Evolutionary conservation across 92 coral and sea anemone genomes (phyloP).

Genomic region (Palythoa heliodiscus): DNA sequence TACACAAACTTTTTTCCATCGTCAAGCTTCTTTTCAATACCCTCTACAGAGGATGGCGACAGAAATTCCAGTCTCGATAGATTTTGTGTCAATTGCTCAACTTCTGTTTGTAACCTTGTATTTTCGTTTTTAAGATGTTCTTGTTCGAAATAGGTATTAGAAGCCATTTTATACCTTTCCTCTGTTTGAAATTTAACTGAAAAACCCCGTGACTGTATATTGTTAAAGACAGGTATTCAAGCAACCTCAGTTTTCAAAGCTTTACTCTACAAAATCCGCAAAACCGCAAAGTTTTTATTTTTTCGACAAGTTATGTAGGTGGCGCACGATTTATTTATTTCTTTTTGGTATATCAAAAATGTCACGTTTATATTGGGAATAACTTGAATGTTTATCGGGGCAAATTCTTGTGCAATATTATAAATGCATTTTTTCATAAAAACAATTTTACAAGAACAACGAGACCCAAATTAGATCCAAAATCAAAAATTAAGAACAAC

Average conservation of each 20-base stretch:
- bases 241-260: not conserved
- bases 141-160: not conserved
- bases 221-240: not conserved
- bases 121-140: conserved; percentile 15
- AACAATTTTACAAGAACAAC: too few relatives aligned
- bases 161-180: not conserved
- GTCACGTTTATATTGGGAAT: too few relatives aligned
- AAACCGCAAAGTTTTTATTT: not conserved
- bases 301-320: not conserved
- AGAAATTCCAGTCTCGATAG: conserved; percentile 1
- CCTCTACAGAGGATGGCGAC: conserved; percentile 23
- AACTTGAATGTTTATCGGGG: too few relatives aligned
- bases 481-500: too few relatives aligned
- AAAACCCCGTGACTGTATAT: not conserved
- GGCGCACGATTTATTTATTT: too few relatives aligned
- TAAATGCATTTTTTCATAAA: too few relatives aligned
- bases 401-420: too few relatives aligned
- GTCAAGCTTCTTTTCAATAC: not conserved
- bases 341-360: too few relatives aligned
- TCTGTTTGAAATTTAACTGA: not conserved
- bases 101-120: not conserved
- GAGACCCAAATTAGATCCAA: too few relatives aligned
- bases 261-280: not conserved
- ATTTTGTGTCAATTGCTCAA: not conserved
- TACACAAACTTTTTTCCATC: conserved; percentile 18